phyloP scores from a whole-genome alignment of 2,113 vertebrate species.

The Phrynosoma blainvillii region DNA sequence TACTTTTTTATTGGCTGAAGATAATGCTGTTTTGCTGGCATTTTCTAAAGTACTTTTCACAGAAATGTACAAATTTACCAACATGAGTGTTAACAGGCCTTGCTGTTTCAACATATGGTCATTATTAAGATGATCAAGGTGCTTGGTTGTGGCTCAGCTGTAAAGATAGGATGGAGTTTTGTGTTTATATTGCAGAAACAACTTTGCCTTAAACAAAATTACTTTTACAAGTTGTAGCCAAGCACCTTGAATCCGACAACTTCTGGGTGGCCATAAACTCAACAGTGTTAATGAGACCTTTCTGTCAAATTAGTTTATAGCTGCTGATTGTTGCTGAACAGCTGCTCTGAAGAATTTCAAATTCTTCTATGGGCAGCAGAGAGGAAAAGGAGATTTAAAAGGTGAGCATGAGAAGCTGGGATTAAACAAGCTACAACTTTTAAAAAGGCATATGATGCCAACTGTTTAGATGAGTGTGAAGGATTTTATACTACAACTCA shows the following conservation, averaged over 20 bases:
- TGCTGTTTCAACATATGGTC: background rate
- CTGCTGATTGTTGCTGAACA: background rate
- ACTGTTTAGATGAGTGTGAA: background rate
- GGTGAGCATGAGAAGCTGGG: background rate
- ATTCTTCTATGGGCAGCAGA: background rate
- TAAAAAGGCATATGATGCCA: background rate
- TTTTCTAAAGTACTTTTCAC: background rate
- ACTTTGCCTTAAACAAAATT: conserved; percentile 26
- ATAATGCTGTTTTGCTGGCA: background rate
- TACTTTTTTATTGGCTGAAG: background rate
- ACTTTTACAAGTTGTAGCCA: conserved; percentile 13
- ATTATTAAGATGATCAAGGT: conserved; percentile 18
- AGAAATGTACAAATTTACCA: background rate
- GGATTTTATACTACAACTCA: background rate
- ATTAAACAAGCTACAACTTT: background rate
- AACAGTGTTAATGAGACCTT: conserved; percentile 36
- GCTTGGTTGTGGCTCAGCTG: background rate
- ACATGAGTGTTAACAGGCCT: background rate
- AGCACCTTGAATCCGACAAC: background rate
- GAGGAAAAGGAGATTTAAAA: background rate
- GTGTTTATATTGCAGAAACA: background rate
- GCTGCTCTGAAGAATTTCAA: background rate
- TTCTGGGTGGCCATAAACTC: conserved; percentile 23
- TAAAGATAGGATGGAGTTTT: background rate
- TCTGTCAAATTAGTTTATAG: conserved; percentile 42